A percentile compares a stretch with the other conserved stretches of the same genome.
Evolutionary conservation across 2,797 vertebrate genomes (phyloP).

Genomic region (Cheirogaleus major): DNA sequence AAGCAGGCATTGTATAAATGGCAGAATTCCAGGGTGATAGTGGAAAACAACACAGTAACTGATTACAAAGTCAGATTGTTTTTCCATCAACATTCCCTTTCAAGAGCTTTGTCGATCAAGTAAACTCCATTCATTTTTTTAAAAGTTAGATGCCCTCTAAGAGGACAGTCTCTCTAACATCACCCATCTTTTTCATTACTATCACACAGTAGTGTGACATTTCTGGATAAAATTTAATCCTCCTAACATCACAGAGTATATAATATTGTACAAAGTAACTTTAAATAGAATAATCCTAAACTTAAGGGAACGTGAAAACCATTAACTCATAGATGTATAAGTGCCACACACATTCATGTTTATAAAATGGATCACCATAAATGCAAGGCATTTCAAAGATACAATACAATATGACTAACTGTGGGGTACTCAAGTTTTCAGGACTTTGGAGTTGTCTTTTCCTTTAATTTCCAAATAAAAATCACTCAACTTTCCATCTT

Average conservation of each 20-base stretch:
- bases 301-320: neutral
- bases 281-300: neutral
- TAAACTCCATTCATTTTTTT: conserved; percentile 37
- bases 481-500: neutral
- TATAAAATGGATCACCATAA: neutral
- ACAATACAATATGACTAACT: neutral
- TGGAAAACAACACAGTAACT: conserved; percentile 44
- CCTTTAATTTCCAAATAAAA: neutral
- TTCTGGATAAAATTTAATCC: neutral
- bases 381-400: neutral
- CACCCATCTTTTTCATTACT: neutral
- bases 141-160: conserved; percentile 15
- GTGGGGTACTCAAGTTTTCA: neutral
- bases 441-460: neutral
- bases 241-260: neutral
- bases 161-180: neutral
- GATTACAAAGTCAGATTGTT: conserved; percentile 67
- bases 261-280: neutral
- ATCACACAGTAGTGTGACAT: neutral
- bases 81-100: conserved; percentile 56
- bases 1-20: conserved; percentile 56
- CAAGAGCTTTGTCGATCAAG: conserved; percentile 51
- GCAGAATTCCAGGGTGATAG: conserved; percentile 43
- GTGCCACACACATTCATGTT: neutral
- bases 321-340: neutral